These are phyloP conservation scores for Bombylius discolor DNA, from an alignment of 2,888 invertebrate species.

Conservation along the genomic window DNA sequence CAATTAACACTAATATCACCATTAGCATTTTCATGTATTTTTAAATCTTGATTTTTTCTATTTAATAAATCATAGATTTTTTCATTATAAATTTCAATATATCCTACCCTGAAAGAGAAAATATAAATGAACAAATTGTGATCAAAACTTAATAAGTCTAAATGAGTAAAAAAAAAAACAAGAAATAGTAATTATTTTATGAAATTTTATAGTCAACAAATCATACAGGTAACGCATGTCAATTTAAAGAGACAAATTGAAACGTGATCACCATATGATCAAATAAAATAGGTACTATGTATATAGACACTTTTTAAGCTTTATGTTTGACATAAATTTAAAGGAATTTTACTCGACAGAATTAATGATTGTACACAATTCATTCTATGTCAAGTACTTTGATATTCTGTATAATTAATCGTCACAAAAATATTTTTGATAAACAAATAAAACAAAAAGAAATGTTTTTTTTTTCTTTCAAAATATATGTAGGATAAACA, in stretches of 20 bases:
- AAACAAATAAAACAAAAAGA: too few relatives aligned
- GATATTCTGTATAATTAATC: too few relatives aligned
- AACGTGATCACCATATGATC: too few relatives aligned
- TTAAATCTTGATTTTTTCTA: conserved; percentile 45
- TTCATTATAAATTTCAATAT: conserved; percentile 83
- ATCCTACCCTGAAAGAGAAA: conserved; percentile 52
- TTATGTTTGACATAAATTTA: too few relatives aligned
- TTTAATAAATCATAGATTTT: conserved; percentile 63
- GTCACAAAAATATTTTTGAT: too few relatives aligned
- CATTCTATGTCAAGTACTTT: too few relatives aligned
- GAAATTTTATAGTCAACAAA: background rate
- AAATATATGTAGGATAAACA: too few relatives aligned
- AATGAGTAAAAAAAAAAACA: conserved; percentile 1
- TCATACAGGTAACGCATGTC: background rate
- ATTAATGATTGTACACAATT: too few relatives aligned
- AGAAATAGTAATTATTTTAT: background rate
- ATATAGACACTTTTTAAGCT: too few relatives aligned
- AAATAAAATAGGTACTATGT: too few relatives aligned
- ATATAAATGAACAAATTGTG: background rate
- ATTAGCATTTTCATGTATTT: conserved; percentile 48
- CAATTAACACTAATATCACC: conserved; percentile 52
- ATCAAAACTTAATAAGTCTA: background rate
- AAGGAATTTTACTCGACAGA: too few relatives aligned
- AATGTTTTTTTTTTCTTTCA: too few relatives aligned
- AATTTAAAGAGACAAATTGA: background rate